Evolutionary conservation across 2,888 invertebrate genomes (phyloP).

Genomic region (Cinara cedri): DNA sequence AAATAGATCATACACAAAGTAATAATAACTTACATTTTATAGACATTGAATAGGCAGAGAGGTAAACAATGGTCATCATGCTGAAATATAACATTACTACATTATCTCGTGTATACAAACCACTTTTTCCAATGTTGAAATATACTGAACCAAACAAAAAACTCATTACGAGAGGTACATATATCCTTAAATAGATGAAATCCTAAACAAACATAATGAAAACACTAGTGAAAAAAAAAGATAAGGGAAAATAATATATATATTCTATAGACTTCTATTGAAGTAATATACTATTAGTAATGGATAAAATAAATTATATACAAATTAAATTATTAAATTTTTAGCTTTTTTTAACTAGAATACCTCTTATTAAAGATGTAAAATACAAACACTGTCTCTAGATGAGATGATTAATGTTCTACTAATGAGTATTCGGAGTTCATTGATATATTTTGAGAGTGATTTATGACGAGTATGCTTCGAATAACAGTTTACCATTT

Average conservation of each 20-base stretch:
- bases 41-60: conserved; percentile 50
- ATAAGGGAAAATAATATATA: not conserved
- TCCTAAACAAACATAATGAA: conserved; percentile 4
- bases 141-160: conserved; percentile 41
- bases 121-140: conserved; percentile 48
- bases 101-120: conserved; percentile 39
- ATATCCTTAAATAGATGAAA: conserved; percentile 20
- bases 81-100: conserved; percentile 42
- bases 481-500: conserved; percentile 7
- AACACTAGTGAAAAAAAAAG: not conserved
- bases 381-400: conserved; percentile 55
- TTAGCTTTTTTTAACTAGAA: conserved; percentile 30
- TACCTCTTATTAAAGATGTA: conserved; percentile 43
- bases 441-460: conserved; percentile 17
- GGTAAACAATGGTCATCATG: conserved; percentile 31
- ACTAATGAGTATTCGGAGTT: conserved; percentile 47
- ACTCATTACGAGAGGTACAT: conserved; percentile 31
- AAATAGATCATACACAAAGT: not conserved
- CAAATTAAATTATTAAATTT: conserved; percentile 9
- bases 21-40: conserved; percentile 35
- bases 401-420: conserved; percentile 44
- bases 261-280: not conserved
- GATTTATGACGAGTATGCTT: not conserved
- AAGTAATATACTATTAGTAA: not conserved
- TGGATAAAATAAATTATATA: not conserved